phyloP scores from a whole-genome alignment of 2,888 invertebrate species.

The Ochlodes sylvanus region DNA sequence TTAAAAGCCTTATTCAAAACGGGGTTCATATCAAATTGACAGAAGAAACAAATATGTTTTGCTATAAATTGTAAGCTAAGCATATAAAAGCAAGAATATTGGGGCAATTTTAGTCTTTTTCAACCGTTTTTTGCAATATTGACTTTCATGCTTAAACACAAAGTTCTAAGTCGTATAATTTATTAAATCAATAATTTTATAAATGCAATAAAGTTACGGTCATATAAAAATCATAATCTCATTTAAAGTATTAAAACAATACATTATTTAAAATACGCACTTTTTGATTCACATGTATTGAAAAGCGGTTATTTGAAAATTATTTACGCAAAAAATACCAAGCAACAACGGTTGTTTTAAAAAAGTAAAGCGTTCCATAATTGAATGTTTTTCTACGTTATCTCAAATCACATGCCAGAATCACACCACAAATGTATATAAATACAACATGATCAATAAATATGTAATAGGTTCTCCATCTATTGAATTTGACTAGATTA shows the following conservation, averaged over 20 bases:
- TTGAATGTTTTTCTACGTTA: background rate
- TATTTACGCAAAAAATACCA: no score
- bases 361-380: no score
- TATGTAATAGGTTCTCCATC: constrained; percentile 34
- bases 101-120: background rate
- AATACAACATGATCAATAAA: constrained; percentile 20
- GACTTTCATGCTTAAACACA: no score
- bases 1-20: constrained; percentile 47
- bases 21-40: constrained; percentile 55
- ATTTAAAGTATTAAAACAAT: no score
- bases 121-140: background rate
- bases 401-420: background rate
- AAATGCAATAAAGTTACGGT: no score
- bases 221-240: no score
- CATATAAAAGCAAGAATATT: background rate
- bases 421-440: background rate
- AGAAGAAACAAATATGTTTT: constrained; percentile 41
- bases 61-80: background rate
- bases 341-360: no score
- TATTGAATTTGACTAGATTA: constrained; percentile 50
- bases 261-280: no score
- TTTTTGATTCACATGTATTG: no score
- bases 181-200: no score
- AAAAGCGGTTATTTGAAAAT: no score
- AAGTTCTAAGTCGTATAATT: no score